A percentile compares a stretch with the other conserved stretches of the same genome.
Evolutionary conservation across 2,113 vertebrate genomes (phyloP).

Genomic region (Mustela lutreola): DNA sequence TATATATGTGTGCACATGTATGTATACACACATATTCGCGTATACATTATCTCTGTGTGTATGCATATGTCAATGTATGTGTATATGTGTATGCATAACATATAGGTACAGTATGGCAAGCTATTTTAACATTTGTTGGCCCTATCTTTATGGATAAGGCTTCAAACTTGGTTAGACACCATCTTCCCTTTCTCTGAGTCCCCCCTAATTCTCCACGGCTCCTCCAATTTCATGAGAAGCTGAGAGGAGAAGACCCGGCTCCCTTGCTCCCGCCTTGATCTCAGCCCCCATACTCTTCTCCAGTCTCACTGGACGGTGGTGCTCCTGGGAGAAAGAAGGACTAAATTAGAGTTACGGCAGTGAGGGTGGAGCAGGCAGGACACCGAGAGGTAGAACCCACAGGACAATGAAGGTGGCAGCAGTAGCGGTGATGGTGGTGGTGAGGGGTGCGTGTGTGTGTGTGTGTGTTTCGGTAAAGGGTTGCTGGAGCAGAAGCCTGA

Average conservation of each 20-base stretch:
- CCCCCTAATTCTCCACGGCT: not conserved
- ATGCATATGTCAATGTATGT: accelerated
- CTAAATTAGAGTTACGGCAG: not conserved
- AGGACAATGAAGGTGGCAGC: not conserved
- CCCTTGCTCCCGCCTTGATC: not conserved
- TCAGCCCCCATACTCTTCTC: not conserved
- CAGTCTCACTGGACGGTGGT: not conserved
- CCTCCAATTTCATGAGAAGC: not conserved
- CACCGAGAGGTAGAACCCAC: not conserved
- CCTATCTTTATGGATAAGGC: not conserved
- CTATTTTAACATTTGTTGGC: not conserved
- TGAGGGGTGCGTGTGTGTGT: not conserved
- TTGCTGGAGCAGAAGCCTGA: not conserved
- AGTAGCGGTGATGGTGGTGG: too few relatives aligned
- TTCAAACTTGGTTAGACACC: not conserved
- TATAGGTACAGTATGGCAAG: not conserved
- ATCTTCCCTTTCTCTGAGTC: not conserved
- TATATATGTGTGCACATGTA: not conserved
- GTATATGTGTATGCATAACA: not conserved
- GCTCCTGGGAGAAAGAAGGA: not conserved
- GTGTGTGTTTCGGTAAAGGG: not conserved
- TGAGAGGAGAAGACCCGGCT: not conserved
- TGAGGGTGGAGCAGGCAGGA: not conserved
- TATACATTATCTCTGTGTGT: too few relatives aligned
- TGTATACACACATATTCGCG: too few relatives aligned